A percentile compares a stretch with the other conserved stretches of the same genome.
These are phyloP conservation scores for Triplophysa dalaica DNA, from an alignment of 2,113 vertebrate species.

Conservation along the genomic window DNA sequence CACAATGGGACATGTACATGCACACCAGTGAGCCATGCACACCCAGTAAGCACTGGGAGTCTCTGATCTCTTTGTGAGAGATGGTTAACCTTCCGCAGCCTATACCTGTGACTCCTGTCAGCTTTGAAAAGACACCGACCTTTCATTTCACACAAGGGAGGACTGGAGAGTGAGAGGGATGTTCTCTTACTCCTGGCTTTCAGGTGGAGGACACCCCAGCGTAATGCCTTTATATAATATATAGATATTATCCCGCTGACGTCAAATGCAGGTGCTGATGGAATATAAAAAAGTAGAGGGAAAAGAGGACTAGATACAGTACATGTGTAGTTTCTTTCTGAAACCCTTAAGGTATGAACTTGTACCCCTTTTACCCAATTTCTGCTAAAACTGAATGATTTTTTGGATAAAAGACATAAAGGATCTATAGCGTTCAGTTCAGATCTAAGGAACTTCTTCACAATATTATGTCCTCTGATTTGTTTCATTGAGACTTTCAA, in stretches of 20 bases:
- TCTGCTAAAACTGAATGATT: background rate
- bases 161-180: conserved; percentile 25
- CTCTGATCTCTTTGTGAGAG: conserved; percentile 37
- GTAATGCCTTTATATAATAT: conserved; percentile 29
- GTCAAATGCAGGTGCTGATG: conserved; percentile 34
- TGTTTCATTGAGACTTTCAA: too few species aligned
- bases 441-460: too few species aligned
- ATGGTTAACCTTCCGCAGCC: conserved; percentile 47
- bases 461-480: too few species aligned
- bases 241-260: conserved; percentile 51
- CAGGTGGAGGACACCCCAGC: conserved; percentile 51
- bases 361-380: background rate
- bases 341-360: conserved; percentile 4
- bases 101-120: conserved; percentile 54
- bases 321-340: background rate
- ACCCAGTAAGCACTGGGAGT: conserved; percentile 19
- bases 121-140: conserved; percentile 47
- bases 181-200: conserved; percentile 39
- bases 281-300: conserved; percentile 45
- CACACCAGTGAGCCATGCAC: conserved; percentile 18
- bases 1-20: background rate
- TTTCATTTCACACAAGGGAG: conserved; percentile 49
- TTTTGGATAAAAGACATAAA: background rate
- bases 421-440: too few species aligned
- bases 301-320: background rate